Percentiles rank a stretch among this genome's conserved stretches.
phyloP scores from a whole-genome alignment of 2,888 invertebrate species.

The Euplagia quadripunctaria region DNA sequence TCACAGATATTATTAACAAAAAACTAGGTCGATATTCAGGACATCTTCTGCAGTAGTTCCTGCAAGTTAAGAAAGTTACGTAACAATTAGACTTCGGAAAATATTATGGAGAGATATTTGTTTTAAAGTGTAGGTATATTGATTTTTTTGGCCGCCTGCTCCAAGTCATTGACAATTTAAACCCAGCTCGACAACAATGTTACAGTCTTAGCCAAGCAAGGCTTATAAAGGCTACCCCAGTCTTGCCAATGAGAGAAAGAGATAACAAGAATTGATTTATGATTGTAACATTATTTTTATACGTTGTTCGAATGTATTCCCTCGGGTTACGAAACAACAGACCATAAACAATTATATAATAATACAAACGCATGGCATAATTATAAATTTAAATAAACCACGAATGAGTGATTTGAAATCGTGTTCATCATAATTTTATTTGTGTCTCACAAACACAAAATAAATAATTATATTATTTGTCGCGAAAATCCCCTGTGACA shows the following conservation, averaged over 20 bases:
- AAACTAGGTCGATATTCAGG: no score
- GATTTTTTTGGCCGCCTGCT: no score
- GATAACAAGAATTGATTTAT: no score
- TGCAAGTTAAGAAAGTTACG: no score
- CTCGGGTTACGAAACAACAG: not conserved
- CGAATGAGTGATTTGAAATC: not conserved
- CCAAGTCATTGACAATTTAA: no score
- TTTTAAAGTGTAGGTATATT: no score
- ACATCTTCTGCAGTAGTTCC: no score
- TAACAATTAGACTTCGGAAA: no score
- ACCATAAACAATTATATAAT: not conserved
- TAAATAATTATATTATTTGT: constrained; percentile 9
- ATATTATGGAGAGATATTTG: no score
- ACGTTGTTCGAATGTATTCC: not conserved
- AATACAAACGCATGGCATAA: not conserved
- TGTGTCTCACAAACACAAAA: constrained; percentile 7
- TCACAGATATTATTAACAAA: no score
- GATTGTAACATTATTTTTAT: not conserved
- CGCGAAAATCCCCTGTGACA: constrained; percentile 2
- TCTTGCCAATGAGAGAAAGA: not conserved
- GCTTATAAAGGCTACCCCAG: not conserved
- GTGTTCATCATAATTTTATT: not conserved
- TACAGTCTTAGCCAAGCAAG: not conserved
- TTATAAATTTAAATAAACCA: not conserved
- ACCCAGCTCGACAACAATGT: no score